Evolutionary conservation across 2,113 vertebrate genomes (phyloP), one percentile per base, ranked within the genome.

Genomic region (Sorex araneus): DNA sequence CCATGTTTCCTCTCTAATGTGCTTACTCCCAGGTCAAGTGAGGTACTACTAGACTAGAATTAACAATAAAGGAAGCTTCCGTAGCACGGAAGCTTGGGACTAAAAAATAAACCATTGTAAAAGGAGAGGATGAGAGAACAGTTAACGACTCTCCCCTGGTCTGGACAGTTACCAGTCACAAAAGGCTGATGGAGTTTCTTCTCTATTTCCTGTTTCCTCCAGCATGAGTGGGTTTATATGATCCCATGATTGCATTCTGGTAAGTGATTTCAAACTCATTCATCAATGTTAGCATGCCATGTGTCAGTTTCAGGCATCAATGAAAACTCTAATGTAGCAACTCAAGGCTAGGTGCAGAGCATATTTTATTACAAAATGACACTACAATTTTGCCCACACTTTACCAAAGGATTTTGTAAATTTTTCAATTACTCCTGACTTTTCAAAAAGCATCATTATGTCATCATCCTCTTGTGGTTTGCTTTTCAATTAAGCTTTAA

Each of bases 1-100:
- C 6, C 57, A 25, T 0, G 0, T 50, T 60, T 32, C 28, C 5
- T 30, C 6, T n/a, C 28, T 36, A 36, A 25, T 27, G 3, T 18
- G 23, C 71, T 76, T 80, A 82, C 0, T 1, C 8, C 34, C 19
- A 25, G n/a, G 12, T 88, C 36, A 84, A 64, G 60, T 3, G 80
- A 69, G 74, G 21, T 13, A 30, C 7, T 54, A 11, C 36, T 67
- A 21, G 70, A 18, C 16, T 89, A 77, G 45, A 93, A 78, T 66
- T 63, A 71, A 8, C 50, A 73, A 43, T 73, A 45, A 67, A 64
- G 0, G 1, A 13, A 87, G 30, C 10, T 64, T 28, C 69, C 27
- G 71, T 64, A 9, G 4, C 82, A 74, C 6, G 34, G 6, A 57
- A 47, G 54, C n/a, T 57, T 64, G 63, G 88, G 28, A 18, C n/a